These are phyloP conservation scores for Druon quercuslanigerum DNA, from an alignment of 1,140 invertebrate genomes.

Conservation along the genomic window DNA sequence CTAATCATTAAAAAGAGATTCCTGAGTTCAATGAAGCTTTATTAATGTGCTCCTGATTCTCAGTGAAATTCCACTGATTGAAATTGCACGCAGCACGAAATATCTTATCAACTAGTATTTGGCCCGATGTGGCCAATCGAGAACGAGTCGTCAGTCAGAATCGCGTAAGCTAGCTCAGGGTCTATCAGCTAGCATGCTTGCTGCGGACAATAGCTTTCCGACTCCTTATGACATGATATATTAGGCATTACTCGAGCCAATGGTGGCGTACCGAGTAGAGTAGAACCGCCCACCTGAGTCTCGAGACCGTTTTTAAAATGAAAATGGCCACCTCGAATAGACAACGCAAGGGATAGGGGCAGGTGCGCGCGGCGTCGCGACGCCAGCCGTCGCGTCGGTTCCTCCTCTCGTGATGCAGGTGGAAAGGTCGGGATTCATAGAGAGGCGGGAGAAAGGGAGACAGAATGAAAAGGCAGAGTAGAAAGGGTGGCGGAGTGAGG, in stretches of 20 bases:
- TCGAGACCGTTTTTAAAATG: conserved; percentile 48
- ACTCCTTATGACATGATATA: conserved; percentile 23
- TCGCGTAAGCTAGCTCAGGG: background rate
- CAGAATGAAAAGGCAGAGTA: conserved; percentile 11
- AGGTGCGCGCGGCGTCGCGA: conserved; percentile 15
- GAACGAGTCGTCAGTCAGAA: background rate
- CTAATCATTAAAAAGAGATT: too few species aligned
- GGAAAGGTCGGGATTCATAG: conserved; percentile 10
- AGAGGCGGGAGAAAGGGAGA: background rate
- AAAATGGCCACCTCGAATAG: conserved; percentile 49
- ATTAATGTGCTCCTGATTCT: too few species aligned
- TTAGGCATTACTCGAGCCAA: conserved; percentile 40
- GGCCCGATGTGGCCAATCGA: background rate
- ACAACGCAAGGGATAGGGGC: conserved; percentile 36
- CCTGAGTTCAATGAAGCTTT: too few species aligned
- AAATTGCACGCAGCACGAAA: background rate
- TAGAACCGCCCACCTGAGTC: conserved; percentile 44
- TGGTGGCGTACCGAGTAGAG: conserved; percentile 36
- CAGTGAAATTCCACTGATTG: too few species aligned
- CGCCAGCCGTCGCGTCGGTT: conserved; percentile 12
- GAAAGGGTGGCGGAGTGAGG: background rate
- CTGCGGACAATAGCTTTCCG: conserved; percentile 1
- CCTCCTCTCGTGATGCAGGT: conserved; percentile 33
- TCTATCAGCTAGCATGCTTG: background rate
- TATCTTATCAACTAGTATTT: background rate